Evolutionary conservation across 2,797 vertebrate genomes (phyloP).

Genomic region (Oophaga sylvatica): DNA sequence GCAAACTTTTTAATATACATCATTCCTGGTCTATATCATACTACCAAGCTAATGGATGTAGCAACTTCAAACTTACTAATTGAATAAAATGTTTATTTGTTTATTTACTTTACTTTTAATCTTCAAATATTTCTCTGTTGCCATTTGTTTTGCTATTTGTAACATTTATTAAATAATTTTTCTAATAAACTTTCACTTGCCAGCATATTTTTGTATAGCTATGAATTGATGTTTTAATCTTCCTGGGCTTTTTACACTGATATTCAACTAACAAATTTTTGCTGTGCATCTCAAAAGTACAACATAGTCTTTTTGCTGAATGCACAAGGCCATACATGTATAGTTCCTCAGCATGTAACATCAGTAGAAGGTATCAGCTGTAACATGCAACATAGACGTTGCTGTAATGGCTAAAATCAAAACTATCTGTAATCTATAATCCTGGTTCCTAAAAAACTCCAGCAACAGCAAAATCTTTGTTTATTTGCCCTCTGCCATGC

Average conservation of each 20-base stretch:
- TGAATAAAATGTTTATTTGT: constrained; percentile 19
- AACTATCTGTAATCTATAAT: no score
- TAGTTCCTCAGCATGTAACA: no score
- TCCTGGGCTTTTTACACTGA: not conserved
- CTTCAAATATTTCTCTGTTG: not conserved
- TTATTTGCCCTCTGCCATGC: no score
- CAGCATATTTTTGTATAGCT: not conserved
- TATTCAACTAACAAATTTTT: no score
- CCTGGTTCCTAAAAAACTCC: no score
- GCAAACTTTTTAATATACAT: constrained; percentile 65
- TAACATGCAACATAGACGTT: no score
- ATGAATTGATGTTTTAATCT: not conserved
- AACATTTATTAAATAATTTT: not conserved
- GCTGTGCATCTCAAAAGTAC: no score
- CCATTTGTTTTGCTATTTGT: not conserved
- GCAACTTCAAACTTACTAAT: constrained; percentile 48
- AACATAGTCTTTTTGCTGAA: no score
- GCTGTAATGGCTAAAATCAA: no score
- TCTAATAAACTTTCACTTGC: not conserved
- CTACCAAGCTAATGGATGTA: constrained; percentile 53
- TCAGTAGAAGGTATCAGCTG: no score
- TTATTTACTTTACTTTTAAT: constrained; percentile 11
- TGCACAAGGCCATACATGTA: no score
- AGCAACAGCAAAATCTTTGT: no score
- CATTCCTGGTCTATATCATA: constrained; percentile 57